Base-by-base conservation (phyloP, 2,888 invertebrate genomes). In the Chymomyza caudatula region DNA sequence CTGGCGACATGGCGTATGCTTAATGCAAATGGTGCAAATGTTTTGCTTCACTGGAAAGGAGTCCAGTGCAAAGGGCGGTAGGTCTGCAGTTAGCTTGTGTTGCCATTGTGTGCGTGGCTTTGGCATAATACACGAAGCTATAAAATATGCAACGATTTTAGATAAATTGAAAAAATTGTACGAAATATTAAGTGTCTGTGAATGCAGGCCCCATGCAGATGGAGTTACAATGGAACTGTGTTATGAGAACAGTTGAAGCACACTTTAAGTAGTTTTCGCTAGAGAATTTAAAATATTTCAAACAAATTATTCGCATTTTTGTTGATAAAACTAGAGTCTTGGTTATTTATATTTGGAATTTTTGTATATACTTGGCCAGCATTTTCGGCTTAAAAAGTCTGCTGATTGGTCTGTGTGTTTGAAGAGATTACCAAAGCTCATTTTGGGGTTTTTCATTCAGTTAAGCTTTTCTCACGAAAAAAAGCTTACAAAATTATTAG, bases 71-170 rank as follows among this genome's bases (percentile, higher is more conserved):
- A 29, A 11, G 29, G 29, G 11, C 8, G 11, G 29, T 2, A 37
- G 29, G 2, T 3, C 29, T 11, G 29, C 29, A 37, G 29, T 37
- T 37, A 11, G 11, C 29, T 37, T 37, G 3, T 25, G 5, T 25
- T 25, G 5, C 25, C 25, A 25, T 37, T 37, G 29, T 37, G 29
- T 53, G 53, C 51, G 58, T 69, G 63, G 73, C 71, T 75, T 61
- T 60, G 65, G 58, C 62, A 71, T 81, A 73, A 78, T 71, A 65
- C 43, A 66, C 63, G 57, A 49, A 65, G 77, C 63, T 57, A 67
- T 74, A 78, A 74, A 77, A 67, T 72, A 80, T 80, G 72, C 78
- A 77, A 72, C 22, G 69, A 37, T 37, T 37, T 37, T 11, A 37
- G 29, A 37, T 37, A 37, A 37, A 37, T 37, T 37, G 29, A 37